These are phyloP conservation scores for Etheostoma spectabile DNA, from an alignment of 2,113 vertebrate species.

Conservation along the genomic window DNA sequence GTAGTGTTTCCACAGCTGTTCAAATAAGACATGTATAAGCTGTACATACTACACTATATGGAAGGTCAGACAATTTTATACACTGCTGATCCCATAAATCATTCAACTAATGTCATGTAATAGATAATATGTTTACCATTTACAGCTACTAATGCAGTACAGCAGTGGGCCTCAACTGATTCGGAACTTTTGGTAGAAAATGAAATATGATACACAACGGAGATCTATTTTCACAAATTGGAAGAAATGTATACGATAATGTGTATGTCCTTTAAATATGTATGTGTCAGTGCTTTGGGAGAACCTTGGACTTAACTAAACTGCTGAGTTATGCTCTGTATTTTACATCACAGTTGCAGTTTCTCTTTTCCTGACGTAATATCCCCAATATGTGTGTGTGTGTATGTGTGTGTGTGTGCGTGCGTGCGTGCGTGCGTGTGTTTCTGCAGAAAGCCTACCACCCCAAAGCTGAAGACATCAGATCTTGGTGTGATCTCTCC, in stretches of 20 bases:
- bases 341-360: constrained; percentile 39
- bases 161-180: constrained; percentile 11
- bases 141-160: neutral
- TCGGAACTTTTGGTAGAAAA: neutral
- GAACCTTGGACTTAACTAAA: constrained; percentile 14
- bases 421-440: neutral
- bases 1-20: constrained; percentile 48
- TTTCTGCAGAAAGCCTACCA: constrained; percentile 84
- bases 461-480: constrained; percentile 96
- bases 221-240: constrained; percentile 34
- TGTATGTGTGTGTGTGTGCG: neutral
- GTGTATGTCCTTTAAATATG: constrained; percentile 29
- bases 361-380: constrained; percentile 21
- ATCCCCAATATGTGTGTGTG: neutral
- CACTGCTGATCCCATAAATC: constrained; percentile 28
- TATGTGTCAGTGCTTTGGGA: constrained; percentile 40
- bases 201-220: constrained; percentile 16
- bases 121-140: neutral
- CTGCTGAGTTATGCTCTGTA: constrained; percentile 33
- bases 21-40: neutral
- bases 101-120: neutral
- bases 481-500: constrained; percentile 96
- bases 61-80: constrained; percentile 27
- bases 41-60: neutral
- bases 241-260: constrained; percentile 9